These are phyloP conservation scores for Smutsia gigantea DNA, from an alignment of 2,797 vertebrate species.

Conservation along the genomic window DNA sequence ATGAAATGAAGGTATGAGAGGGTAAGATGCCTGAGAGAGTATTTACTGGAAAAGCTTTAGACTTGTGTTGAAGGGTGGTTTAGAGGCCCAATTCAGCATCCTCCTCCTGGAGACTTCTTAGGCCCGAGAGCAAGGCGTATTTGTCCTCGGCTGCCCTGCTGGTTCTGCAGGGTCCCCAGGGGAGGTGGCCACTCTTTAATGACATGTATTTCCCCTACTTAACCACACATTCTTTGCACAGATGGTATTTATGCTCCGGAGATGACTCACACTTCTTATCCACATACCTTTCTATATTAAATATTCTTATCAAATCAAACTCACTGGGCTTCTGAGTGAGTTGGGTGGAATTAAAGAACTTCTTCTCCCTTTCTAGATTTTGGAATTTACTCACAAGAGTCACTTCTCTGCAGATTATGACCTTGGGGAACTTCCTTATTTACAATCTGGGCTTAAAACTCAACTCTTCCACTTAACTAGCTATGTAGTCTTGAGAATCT, in stretches of 20 bases:
- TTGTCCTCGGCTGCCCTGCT: not conserved
- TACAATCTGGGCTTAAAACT: not conserved
- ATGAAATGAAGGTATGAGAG: not conserved
- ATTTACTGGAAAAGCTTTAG: not conserved
- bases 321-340: not conserved
- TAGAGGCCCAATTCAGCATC: not conserved
- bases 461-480: not conserved
- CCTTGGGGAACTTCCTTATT: not conserved
- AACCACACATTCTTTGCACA: not conserved
- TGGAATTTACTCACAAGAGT: not conserved
- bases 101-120: not conserved
- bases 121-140: not conserved
- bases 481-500: not conserved
- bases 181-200: not conserved
- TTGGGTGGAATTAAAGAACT: not conserved
- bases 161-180: not conserved
- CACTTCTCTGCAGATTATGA: not conserved
- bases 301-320: not conserved
- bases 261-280: not conserved
- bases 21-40: not conserved
- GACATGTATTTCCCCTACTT: not conserved
- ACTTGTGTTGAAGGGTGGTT: not conserved
- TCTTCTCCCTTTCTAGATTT: not conserved
- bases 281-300: constrained; percentile 34
- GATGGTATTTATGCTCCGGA: not conserved